Conservation (phyloP, 92 coral and sea anemone species). For the Porites rus region DNA sequence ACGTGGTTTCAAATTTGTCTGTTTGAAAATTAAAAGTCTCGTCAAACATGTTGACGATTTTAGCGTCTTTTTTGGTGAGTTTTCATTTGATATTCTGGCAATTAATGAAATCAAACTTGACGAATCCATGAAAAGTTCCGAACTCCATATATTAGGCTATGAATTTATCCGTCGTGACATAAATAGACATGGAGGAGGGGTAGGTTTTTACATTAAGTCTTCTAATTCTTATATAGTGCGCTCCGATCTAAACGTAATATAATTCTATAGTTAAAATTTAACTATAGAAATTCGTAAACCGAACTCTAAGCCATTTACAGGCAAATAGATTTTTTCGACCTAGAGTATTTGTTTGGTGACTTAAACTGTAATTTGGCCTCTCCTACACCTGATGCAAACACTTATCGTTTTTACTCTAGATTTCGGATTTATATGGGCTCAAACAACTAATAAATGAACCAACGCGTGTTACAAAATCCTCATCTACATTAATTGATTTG, state of each 20-base stretch:
- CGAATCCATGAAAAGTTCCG: slow-evolving; percentile 37
- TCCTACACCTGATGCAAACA: no score
- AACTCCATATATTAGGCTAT: slow-evolving; percentile 53
- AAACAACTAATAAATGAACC: no score
- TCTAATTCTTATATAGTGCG: slow-evolving; percentile 46
- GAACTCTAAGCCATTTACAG: background rate
- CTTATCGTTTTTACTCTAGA: no score
- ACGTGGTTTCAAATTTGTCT: slow-evolving; percentile 27
- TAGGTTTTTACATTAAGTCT: slow-evolving; percentile 42
- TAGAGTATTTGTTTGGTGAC: no score
- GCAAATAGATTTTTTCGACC: background rate
- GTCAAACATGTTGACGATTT: slow-evolving; percentile 17
- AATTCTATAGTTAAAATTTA: slow-evolving; percentile 32
- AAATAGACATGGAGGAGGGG: slow-evolving; percentile 56
- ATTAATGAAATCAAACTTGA: slow-evolving; percentile 66
- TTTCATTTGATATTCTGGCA: slow-evolving; percentile 52
- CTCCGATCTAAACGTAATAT: slow-evolving; percentile 26
- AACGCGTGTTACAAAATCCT: no score
- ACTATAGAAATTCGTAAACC: no score
- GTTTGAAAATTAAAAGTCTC: slow-evolving; percentile 28
- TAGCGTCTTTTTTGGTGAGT: background rate
- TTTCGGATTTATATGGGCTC: no score
- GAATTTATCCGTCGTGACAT: background rate
- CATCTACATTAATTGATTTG: background rate
- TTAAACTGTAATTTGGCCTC: no score